Evolutionary conservation across 2,797 vertebrate genomes (phyloP).

Genomic region (Gallinago solitaria): DNA sequence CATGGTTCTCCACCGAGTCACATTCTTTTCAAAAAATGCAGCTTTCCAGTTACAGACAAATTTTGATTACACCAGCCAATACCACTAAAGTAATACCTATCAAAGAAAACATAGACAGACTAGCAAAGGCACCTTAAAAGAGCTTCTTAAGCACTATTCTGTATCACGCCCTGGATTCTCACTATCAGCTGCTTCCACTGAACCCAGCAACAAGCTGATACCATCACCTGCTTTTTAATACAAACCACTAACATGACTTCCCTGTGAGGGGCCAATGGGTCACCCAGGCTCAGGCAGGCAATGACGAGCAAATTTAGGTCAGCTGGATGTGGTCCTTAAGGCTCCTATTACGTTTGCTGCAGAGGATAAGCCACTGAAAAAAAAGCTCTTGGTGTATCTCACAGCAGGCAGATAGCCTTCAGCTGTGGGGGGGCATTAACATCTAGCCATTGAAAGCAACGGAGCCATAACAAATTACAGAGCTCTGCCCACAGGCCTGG

Average conservation of each 20-base stretch:
- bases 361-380: not conserved
- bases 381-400: not conserved
- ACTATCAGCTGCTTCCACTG: not conserved
- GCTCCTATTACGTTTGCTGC: not conserved
- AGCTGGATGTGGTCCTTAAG: not conserved
- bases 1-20: not conserved
- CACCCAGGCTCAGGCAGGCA: not conserved
- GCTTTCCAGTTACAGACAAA: not conserved
- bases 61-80: not conserved
- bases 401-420: not conserved
- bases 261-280: not conserved
- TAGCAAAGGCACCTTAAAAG: not conserved
- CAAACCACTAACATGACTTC: not conserved
- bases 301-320: not conserved
- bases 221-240: fast-evolving
- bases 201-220: not conserved
- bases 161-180: not conserved
- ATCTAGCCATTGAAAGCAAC: not conserved
- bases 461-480: not conserved
- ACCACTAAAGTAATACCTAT: not conserved
- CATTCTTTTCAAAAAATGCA: not conserved
- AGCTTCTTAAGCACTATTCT: not conserved
- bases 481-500: not conserved
- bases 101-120: not conserved
- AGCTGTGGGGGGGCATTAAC: not conserved